Conservation (phyloP, 2,113 vertebrate genomes). For the Charadrius vociferus region DNA sequence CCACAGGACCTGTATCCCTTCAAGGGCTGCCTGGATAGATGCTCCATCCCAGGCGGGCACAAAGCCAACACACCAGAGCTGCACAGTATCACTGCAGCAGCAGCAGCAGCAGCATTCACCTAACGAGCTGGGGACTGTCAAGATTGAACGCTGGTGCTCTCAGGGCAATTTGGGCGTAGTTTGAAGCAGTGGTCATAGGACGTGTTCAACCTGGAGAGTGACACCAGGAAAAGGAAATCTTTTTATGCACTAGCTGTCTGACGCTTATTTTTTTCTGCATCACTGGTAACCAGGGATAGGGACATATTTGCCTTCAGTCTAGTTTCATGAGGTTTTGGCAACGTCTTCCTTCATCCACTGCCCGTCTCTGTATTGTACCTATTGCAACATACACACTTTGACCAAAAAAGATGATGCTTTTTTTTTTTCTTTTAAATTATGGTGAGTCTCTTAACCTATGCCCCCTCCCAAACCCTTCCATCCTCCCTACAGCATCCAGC, state of each 20-base stretch:
- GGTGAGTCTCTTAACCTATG: neutral
- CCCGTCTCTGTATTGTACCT: neutral
- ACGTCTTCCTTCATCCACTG: neutral
- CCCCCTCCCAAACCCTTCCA: neutral
- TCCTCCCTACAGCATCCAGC: neutral
- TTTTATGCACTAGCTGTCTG: neutral
- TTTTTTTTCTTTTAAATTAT: neutral
- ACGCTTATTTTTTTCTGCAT: neutral
- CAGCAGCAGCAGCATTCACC: fast-evolving
- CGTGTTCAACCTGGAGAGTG: fast-evolving
- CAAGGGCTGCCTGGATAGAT: neutral
- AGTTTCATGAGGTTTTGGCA: neutral
- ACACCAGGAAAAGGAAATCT: neutral
- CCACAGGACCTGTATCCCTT: neutral
- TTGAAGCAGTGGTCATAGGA: neutral
- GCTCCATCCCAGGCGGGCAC: fast-evolving
- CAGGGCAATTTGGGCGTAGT: neutral
- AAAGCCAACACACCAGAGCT: neutral
- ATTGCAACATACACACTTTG: neutral
- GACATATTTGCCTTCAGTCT: neutral
- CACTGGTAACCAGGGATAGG: neutral
- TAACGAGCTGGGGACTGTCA: neutral
- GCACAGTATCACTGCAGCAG: fast-evolving
- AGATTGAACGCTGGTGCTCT: neutral
- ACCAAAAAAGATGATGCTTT: neutral